Percentiles rank a stretch among this genome's conserved stretches.
These are phyloP conservation scores for Aleiodes alternator DNA, from an alignment of 2,888 invertebrate species.

Conservation along the genomic window DNA sequence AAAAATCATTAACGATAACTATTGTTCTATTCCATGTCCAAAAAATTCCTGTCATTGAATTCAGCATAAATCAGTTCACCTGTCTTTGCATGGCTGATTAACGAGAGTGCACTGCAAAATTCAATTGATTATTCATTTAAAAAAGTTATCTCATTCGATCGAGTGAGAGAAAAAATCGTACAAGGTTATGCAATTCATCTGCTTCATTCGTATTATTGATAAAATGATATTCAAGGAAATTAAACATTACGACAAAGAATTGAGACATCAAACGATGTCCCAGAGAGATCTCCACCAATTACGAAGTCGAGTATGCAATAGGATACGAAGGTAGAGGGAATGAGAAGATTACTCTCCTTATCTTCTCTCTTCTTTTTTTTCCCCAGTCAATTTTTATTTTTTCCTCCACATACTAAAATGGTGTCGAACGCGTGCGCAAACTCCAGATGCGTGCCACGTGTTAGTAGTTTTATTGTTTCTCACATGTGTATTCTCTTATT, in stretches of 20 bases:
- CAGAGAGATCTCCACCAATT: background rate
- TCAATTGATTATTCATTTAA: too few species aligned
- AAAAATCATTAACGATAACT: too few species aligned
- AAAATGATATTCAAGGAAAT: background rate
- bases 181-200: too few species aligned
- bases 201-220: too few species aligned
- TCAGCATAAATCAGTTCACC: too few species aligned
- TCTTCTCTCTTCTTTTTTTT: slow-evolving; percentile 4
- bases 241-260: background rate
- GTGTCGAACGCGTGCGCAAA: slow-evolving; percentile 49
- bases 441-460: slow-evolving; percentile 56
- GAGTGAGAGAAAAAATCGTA: too few species aligned
- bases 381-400: slow-evolving; percentile 28
- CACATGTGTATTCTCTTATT: slow-evolving; percentile 40
- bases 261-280: slow-evolving; percentile 8
- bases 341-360: slow-evolving; percentile 36
- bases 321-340: slow-evolving; percentile 24
- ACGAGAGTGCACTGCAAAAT: too few species aligned
- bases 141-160: too few species aligned
- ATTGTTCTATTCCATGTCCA: too few species aligned
- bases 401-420: slow-evolving; percentile 34
- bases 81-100: too few species aligned
- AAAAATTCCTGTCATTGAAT: too few species aligned
- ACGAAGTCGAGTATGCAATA: slow-evolving; percentile 2
- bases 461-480: slow-evolving; percentile 40